Evolutionary conservation across 2,888 invertebrate genomes (phyloP).

Genomic region (Macrosoma leucophasiata): DNA sequence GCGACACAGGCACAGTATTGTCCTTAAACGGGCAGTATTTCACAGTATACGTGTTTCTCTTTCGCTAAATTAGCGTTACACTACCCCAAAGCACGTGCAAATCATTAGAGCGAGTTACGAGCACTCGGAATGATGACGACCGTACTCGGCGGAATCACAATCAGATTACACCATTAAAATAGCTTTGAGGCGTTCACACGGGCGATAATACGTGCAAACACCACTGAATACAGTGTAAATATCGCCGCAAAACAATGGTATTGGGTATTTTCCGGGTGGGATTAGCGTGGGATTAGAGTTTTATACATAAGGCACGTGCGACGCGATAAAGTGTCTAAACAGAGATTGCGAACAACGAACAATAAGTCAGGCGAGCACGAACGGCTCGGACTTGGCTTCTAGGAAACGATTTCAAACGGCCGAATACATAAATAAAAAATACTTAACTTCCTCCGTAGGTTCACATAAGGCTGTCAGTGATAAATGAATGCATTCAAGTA

Average conservation of each 20-base stretch:
- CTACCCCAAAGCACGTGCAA: constrained; percentile 35
- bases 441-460: no score
- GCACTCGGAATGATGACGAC: constrained; percentile 28
- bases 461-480: no score
- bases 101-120: constrained; percentile 31
- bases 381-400: no score
- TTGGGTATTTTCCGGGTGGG: constrained; percentile 64
- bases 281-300: constrained; percentile 58
- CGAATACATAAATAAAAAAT: no score
- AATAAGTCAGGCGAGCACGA: no score
- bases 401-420: no score
- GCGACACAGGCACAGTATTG: no score
- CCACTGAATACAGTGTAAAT: constrained; percentile 49
- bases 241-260: constrained; percentile 59
- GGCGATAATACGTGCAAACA: constrained; percentile 58
- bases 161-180: constrained; percentile 53
- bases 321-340: constrained; percentile 25
- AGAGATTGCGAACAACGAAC: constrained; percentile 36
- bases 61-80: no score
- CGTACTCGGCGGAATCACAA: constrained; percentile 38
- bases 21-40: no score
- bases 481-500: no score
- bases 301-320: constrained; percentile 48
- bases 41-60: no score
- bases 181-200: constrained; percentile 45